These are phyloP conservation scores for Xylota sylvarum DNA, from an alignment of 2,888 invertebrate genomes.

Conservation along the genomic window DNA sequence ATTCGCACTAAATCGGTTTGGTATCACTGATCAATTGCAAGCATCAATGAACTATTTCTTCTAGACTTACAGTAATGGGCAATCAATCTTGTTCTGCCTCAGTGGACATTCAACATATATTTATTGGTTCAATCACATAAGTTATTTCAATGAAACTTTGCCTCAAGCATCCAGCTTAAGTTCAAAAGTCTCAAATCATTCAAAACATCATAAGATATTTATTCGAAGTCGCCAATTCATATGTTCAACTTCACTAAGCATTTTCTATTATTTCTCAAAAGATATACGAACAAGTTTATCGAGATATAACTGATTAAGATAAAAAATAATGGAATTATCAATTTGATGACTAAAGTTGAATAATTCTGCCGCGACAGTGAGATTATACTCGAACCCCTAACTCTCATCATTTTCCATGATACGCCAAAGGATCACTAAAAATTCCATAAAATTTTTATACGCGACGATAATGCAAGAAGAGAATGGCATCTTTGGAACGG, in stretches of 20 bases:
- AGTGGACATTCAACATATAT: not conserved
- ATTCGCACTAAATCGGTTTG: no score
- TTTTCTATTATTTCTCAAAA: not conserved
- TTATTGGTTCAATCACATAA: not conserved
- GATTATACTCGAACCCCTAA: no score
- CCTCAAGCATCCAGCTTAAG: not conserved
- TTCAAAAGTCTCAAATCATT: not conserved
- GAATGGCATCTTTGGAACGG: constrained; percentile 32
- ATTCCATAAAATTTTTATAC: constrained; percentile 23
- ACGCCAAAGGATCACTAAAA: constrained; percentile 32
- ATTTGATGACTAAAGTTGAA: not conserved
- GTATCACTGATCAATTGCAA: no score
- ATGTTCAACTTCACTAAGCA: not conserved
- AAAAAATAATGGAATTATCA: constrained; percentile 5
- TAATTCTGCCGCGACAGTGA: not conserved
- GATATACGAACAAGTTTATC: not conserved
- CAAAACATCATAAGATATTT: not conserved
- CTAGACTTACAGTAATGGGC: no score
- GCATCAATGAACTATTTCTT: no score
- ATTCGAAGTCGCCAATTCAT: not conserved
- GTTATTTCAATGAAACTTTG: not conserved
- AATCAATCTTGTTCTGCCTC: no score
- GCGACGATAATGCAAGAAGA: constrained; percentile 40
- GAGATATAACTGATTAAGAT: not conserved
- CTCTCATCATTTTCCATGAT: not conserved